These are phyloP conservation scores for Nezara viridula DNA, from an alignment of 2,888 invertebrate genomes.

Conservation along the genomic window DNA sequence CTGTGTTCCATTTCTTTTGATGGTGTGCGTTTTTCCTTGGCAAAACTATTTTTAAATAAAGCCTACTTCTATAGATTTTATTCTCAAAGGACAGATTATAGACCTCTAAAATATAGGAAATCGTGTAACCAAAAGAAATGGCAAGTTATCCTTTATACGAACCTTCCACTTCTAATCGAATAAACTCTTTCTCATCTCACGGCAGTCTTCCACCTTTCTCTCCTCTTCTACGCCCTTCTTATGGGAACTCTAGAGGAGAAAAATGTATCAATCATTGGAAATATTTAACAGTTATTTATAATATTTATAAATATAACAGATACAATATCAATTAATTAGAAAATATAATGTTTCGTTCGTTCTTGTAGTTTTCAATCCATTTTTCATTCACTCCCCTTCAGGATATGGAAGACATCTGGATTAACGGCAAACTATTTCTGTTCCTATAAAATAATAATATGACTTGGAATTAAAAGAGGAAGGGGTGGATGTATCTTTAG, in stretches of 20 bases:
- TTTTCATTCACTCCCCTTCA: too few relatives aligned
- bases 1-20: too few relatives aligned
- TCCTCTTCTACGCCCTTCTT: neutral
- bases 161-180: conserved; percentile 27
- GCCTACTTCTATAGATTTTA: too few relatives aligned
- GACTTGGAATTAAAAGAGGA: neutral
- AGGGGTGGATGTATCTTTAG: neutral
- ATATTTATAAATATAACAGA: too few relatives aligned
- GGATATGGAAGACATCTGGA: neutral
- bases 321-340: too few relatives aligned
- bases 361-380: too few relatives aligned
- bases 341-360: too few relatives aligned
- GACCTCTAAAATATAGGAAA: too few relatives aligned
- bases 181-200: conserved; percentile 43
- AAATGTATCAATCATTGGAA: neutral
- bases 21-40: too few relatives aligned
- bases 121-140: too few relatives aligned
- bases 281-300: neutral
- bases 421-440: conserved; percentile 3
- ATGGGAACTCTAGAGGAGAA: neutral
- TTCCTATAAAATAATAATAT: neutral
- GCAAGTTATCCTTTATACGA: conserved; percentile 24
- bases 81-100: too few relatives aligned
- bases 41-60: too few relatives aligned
- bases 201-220: conserved; percentile 10